Conservation (phyloP, 2,888 invertebrate species). For the Sesia bembeciformis region DNA sequence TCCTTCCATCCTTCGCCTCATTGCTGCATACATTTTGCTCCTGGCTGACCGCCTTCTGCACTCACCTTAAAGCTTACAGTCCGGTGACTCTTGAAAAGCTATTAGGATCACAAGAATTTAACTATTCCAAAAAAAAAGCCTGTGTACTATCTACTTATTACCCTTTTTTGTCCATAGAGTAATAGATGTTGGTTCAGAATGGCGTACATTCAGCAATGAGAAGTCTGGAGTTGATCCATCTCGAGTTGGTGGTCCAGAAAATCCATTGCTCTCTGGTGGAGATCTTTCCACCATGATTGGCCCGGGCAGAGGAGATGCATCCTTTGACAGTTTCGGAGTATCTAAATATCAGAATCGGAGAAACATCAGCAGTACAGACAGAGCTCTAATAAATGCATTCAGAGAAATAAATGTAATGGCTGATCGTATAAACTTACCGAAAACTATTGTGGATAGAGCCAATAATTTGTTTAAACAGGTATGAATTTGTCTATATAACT, state of each 20-base stretch:
- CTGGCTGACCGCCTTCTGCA: no score
- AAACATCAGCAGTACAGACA: constrained; percentile 93
- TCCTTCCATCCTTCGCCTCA: no score
- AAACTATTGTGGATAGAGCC: constrained; percentile 97
- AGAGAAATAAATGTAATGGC: constrained; percentile 98
- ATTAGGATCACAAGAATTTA: no score
- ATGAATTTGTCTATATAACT: neutral
- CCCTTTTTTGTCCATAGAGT: constrained; percentile 76
- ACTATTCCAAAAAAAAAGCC: no score
- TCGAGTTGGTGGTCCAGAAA: constrained; percentile 99
- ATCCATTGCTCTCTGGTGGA: constrained; percentile 94
- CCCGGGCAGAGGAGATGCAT: constrained; percentile 83
- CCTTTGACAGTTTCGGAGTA: constrained; percentile 90
- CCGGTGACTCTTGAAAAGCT: no score
- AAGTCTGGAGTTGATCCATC: constrained; percentile 97
- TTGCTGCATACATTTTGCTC: no score
- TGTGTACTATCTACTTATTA: no score
- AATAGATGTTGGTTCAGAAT: constrained; percentile 99
- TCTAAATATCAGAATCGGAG: constrained; percentile 83
- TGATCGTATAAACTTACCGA: constrained; percentile 96
- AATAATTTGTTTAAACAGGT: constrained; percentile 98
- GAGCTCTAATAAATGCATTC: constrained; percentile 96
- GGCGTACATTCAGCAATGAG: constrained; percentile 99
- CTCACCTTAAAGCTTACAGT: no score
- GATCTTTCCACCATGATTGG: constrained; percentile 98